phyloP scores from a whole-genome alignment of 2,888 invertebrate genomes.

The Pollenia angustigena region DNA sequence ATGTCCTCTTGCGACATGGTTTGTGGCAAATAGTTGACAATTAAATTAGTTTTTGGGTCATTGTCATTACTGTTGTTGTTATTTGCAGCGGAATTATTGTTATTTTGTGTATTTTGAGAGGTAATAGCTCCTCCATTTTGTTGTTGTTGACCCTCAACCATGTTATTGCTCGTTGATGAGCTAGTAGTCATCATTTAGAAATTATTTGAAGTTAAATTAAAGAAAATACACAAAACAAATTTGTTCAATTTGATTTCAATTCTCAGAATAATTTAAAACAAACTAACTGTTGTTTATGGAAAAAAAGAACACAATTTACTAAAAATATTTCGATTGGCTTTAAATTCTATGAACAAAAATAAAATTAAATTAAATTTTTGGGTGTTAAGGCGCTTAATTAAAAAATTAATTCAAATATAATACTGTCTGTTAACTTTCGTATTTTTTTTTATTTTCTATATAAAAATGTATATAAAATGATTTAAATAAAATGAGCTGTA shows the following conservation, averaged over 20 bases:
- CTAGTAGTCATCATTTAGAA: slow-evolving; percentile 75
- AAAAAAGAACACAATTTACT: slow-evolving; percentile 52
- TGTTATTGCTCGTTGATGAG: slow-evolving; percentile 75
- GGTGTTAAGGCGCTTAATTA: slow-evolving; percentile 25
- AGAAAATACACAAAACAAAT: slow-evolving; percentile 50
- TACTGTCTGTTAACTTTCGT: slow-evolving; percentile 67
- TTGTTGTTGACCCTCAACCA: slow-evolving; percentile 88
- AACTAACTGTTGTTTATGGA: slow-evolving; percentile 31
- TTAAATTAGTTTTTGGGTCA: slow-evolving; percentile 97
- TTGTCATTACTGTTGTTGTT: slow-evolving; percentile 79
- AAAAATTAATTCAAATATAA: slow-evolving; percentile 63
- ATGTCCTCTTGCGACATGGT: slow-evolving; percentile 98
- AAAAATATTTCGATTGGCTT: slow-evolving; percentile 20
- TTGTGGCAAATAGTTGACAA: slow-evolving; percentile 97
- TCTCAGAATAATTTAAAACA: slow-evolving; percentile 31
- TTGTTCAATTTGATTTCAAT: slow-evolving; percentile 47
- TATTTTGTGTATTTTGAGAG: slow-evolving; percentile 83
- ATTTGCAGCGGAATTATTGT: slow-evolving; percentile 75
- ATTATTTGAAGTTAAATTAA: slow-evolving; percentile 55
- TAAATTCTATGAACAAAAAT: slow-evolving; percentile 53
- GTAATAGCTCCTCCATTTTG: slow-evolving; percentile 83
- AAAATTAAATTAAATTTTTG: slow-evolving; percentile 33
- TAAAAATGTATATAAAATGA: slow-evolving; percentile 32
- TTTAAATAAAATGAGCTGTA: slow-evolving; percentile 67
- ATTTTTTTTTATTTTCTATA: slow-evolving; percentile 28